Base-by-base conservation (phyloP, 2,113 vertebrate species). In the Mohoua ochrocephala region DNA sequence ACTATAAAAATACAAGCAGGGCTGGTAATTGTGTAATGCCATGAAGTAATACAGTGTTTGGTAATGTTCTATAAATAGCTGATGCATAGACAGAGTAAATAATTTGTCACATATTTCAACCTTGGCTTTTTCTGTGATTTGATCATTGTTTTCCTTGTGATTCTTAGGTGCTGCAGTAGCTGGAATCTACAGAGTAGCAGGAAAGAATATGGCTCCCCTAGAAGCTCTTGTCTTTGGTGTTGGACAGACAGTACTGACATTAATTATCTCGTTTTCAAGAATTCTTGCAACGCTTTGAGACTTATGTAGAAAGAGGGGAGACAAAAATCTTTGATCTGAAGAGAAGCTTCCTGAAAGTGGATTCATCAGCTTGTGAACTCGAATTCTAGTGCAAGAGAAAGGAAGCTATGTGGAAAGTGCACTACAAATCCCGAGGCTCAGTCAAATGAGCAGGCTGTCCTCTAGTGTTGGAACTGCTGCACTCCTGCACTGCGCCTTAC, bases 121-220 rank as follows among this genome's bases (percentile, higher is more conserved):
- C n/a, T 71, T 80, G 57, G 39, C 57, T 87, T 80, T 81, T 87
- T 47, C 52, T 82, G 17, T 88, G 30, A 15, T 82, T 89, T 97
- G 70, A 59, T 57, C 7, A 15, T 59, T 89, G 17, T 87, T 90
- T 84, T 73, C 65, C 57, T 74, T 95, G n/a, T 95, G 56, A 75
- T 73, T 75, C 44, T 7, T 92, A 99, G 99, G 99, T 97, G 99
- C 99, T 7, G 99, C 99, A 2, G 99, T 99, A 52, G 99, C 99
- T 1, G 99, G 99, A 52, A 99, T 99, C 95, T 99, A 99, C 98
- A 98, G 99, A 42, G 99, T 99, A 12, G 99, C 99, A 4, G 99
- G 99, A 71, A 99, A 99, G 98, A 99, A 98, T 96, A 99, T 99
- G 99, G 98, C 98, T 64, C 99, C 99, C 6, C 96, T 99, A 93